Evolutionary conservation across 2,797 vertebrate genomes (phyloP).

Genomic region (Heterohyrax brucei): DNA sequence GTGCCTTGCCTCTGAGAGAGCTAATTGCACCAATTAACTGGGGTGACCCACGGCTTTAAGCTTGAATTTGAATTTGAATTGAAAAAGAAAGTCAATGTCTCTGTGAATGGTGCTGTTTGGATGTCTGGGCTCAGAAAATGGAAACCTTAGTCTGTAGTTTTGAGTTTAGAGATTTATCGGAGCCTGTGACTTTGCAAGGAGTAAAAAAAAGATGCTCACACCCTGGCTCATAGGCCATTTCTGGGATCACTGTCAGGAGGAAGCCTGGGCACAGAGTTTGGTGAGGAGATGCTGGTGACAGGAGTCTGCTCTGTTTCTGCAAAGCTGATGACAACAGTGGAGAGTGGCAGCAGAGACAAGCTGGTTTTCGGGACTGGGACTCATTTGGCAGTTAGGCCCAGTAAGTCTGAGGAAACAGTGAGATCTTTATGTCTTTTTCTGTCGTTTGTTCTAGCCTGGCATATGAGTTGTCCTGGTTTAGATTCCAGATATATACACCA

Average conservation of each 20-base stretch:
- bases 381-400: slow-evolving; percentile 6
- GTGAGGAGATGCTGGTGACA: not conserved
- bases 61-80: not conserved
- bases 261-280: slow-evolving; percentile 27
- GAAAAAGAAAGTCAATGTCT: not conserved
- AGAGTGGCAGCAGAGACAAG: not conserved
- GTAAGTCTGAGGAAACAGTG: slow-evolving; percentile 67
- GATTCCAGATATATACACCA: not conserved
- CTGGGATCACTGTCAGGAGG: slow-evolving; percentile 1
- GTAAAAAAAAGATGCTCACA: not conserved
- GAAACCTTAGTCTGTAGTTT: not conserved
- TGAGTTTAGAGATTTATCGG: slow-evolving; percentile 3
- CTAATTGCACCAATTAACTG: slow-evolving; percentile 31
- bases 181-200: slow-evolving; percentile 11
- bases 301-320: slow-evolving; percentile 70
- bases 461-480: not conserved
- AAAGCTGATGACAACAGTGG: slow-evolving; percentile 68
- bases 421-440: slow-evolving; percentile 56
- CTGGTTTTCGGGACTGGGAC: slow-evolving; percentile 59
- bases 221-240: not conserved
- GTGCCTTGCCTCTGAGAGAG: not conserved
- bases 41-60: slow-evolving; percentile 41
- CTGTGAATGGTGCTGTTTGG: not conserved
- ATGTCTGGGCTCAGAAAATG: slow-evolving; percentile 30
- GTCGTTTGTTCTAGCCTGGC: not conserved